Evolutionary conservation across 1,140 invertebrate species (phyloP).

Genomic region (Lepidurus apus): DNA sequence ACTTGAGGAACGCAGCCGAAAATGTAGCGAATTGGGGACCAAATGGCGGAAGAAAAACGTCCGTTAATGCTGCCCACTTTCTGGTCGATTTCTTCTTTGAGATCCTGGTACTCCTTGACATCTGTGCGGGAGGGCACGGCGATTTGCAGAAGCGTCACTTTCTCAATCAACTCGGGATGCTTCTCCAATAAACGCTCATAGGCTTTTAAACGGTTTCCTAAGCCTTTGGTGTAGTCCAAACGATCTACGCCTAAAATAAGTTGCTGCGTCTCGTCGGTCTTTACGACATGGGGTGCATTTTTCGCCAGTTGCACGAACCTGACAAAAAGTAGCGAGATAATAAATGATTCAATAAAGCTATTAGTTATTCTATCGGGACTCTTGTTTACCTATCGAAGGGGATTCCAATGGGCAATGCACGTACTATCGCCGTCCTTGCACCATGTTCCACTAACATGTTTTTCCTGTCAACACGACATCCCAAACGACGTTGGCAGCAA

Average conservation of each 20-base stretch:
- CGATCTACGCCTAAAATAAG: conserved; percentile 80
- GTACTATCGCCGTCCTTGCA: conserved; percentile 71
- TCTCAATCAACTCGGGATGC: conserved; percentile 76
- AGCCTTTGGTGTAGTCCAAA: conserved; percentile 84
- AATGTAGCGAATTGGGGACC: conserved; percentile 86
- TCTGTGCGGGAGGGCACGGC: conserved; percentile 83
- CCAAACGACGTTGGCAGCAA: conserved; percentile 78
- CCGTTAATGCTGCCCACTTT: conserved; percentile 81
- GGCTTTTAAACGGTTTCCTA: conserved; percentile 74
- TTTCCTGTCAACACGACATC: conserved; percentile 79
- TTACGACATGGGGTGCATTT: conserved; percentile 63
- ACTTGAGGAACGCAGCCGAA: conserved; percentile 66
- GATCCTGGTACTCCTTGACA: conserved; percentile 81
- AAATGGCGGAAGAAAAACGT: conserved; percentile 77
- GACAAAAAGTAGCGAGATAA: not conserved
- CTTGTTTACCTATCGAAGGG: conserved; percentile 59
- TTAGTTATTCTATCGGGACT: not conserved
- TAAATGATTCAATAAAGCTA: not conserved
- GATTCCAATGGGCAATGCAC: conserved; percentile 78
- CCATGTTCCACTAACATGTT: conserved; percentile 80
- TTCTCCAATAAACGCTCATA: conserved; percentile 78
- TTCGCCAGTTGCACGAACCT: conserved; percentile 74
- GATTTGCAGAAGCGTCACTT: conserved; percentile 72
- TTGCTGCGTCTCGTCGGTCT: conserved; percentile 60
- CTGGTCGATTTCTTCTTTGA: conserved; percentile 87